Base-by-base conservation (phyloP, 1,140 invertebrate species). In the Lucilia cuprina region DNA sequence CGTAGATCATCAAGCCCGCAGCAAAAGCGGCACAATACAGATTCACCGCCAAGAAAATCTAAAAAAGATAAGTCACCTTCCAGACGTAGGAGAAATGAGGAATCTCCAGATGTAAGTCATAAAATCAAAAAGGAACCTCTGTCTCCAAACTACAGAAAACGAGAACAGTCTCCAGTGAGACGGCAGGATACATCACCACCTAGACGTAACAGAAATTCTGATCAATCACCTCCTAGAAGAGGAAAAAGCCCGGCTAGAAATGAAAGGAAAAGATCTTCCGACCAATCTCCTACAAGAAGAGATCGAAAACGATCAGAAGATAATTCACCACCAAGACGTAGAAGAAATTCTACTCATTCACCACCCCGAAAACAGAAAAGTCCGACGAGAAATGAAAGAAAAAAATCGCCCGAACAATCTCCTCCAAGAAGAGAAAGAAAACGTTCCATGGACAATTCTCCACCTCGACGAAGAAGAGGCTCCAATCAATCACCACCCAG, bases 231-330 rank as follows among this genome's bases (percentile, higher is more conserved):
- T 17, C 84, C 85, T 84, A 50, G 84, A 84, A 82, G 90, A 85
- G 84, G 87, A 55, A 91, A 88, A 82, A 84, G 17, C 17, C 50
- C 17, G 3, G 13, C 50, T n/a, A 60, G 50, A 17, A 41, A 60
- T n/a, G 5, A 60, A 5, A 17, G n/a, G 14, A 60, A 17, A 60
- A 17, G 85, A 87, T 41, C 25, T 9, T 87, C 88, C 50, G 91
- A 91, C 86, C 83, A 84, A 55, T 91, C 89, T 77, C 90, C 91
- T 78, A 87, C 88, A 35, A 89, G 84, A 85, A 83, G 82, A 12
- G 35, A 19, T 9, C 9, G 41, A 19, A 19, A 14, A 65, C 12
- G 47, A 49, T 41, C 82, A 70, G 19, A 17, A 21, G 50, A 83
- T 60, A 19, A 49, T 9, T 74, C 60, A 49, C 77, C 50, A 9